Conservation (phyloP, 2,113 vertebrate species). For the Python bivittatus region DNA sequence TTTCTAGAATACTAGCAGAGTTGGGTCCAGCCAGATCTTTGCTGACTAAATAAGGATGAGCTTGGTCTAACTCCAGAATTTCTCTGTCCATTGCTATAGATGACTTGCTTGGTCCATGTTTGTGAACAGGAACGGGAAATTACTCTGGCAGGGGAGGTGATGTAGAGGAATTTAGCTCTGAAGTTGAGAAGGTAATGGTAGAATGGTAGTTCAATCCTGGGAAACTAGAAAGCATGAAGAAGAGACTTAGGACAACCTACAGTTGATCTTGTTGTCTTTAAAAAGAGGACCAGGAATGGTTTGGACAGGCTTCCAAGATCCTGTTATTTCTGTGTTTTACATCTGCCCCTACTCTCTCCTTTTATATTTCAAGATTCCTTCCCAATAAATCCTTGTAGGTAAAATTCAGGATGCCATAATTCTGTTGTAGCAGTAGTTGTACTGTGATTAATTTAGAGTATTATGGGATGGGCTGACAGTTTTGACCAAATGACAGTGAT, state of each 20-base stretch:
- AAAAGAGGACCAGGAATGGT: not conserved
- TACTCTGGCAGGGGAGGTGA: not conserved
- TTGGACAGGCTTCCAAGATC: not conserved
- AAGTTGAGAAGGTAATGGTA: not conserved
- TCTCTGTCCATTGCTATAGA: not conserved
- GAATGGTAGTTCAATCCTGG: not conserved
- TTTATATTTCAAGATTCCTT: not conserved
- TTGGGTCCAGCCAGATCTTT: no score
- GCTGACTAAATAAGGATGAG: no score
- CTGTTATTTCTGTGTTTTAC: not conserved
- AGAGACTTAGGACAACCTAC: not conserved
- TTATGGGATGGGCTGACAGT: constrained; percentile 24
- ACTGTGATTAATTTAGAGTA: not conserved
- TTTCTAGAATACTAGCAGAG: no score
- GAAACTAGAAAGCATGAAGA: not conserved
- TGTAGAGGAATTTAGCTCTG: not conserved
- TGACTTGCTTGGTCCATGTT: not conserved
- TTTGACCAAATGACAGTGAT: constrained; percentile 25
- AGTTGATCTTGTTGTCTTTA: not conserved
- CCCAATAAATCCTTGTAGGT: not conserved
- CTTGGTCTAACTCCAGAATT: no score
- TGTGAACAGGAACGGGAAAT: not conserved
- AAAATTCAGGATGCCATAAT: not conserved
- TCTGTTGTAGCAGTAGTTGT: not conserved
- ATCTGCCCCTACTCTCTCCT: not conserved